A percentile compares a stretch with the other conserved stretches of the same genome.
These are phyloP conservation scores for Apogon talboti DNA, from an alignment of 2,797 vertebrate genomes.

Conservation along the genomic window DNA sequence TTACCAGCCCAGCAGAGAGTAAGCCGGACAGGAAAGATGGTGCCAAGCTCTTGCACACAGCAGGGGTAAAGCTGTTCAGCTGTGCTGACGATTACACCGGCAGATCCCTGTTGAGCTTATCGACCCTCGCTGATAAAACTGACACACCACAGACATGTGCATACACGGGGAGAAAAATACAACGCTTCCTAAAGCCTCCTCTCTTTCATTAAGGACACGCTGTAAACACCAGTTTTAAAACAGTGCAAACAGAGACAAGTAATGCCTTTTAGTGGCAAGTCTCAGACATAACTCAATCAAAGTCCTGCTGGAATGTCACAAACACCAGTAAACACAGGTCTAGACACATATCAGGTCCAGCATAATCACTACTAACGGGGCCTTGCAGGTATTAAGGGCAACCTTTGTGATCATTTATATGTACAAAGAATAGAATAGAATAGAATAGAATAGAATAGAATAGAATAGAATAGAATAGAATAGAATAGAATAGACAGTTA, in stretches of 20 bases:
- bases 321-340: too few relatives aligned
- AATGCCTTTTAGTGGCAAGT: constrained; percentile 15
- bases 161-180: constrained; percentile 15
- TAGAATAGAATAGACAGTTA: too few relatives aligned
- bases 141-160: constrained; percentile 16
- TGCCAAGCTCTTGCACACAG: constrained; percentile 60
- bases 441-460: too few relatives aligned
- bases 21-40: constrained; percentile 47
- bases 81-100: constrained; percentile 48
- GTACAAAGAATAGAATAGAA: too few relatives aligned
- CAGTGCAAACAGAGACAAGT: constrained; percentile 1
- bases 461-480: too few relatives aligned
- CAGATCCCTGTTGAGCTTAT: constrained; percentile 30
- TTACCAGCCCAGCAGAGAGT: constrained; percentile 49
- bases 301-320: too few relatives aligned
- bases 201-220: background rate
- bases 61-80: constrained; percentile 51
- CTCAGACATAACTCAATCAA: constrained; percentile 13
- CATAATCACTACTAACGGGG: too few relatives aligned
- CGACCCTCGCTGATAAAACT: constrained; percentile 26
- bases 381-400: too few relatives aligned
- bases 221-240: constrained; percentile 13
- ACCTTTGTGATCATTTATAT: too few relatives aligned
- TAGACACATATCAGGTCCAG: too few relatives aligned
- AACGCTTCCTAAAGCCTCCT: constrained; percentile 10